Base-by-base conservation (phyloP, 1,140 invertebrate species). In the Pseudachorutes palmiensis region DNA sequence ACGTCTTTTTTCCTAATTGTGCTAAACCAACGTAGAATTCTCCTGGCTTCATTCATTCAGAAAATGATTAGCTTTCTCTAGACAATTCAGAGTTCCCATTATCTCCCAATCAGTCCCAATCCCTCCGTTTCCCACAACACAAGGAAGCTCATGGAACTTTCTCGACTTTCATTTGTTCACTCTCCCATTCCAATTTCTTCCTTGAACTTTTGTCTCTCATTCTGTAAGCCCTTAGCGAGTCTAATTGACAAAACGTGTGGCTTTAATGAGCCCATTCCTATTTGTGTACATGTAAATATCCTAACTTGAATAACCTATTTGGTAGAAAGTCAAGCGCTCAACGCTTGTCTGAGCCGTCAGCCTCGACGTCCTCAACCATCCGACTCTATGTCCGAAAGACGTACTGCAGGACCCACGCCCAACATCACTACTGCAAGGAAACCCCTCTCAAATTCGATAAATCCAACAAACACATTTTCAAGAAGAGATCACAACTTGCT, bases 281-380 rank as follows among this genome's bases (percentile, higher is more conserved):
- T 5, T 58, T 45, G 9, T n/a, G n/a, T n/a, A n/a, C 45, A 48
- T 14, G n/a, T 48, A n/a, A 14, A 14, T 14, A 45, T 57, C 24
- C 51, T 14, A 57, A 57, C 14, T 26, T 24, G 26, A 57, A n/a
- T 19, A 49, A 28, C 33, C 31, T 69, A 61, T 69, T 70, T 66
- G 64, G 62, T 67, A 70, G 69, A 59, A 66, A 70, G 69, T 70
- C 69, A 61, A 55, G 51, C 24, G 24, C 51, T 55, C 51, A 55
- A 24, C 69, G 41, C 65, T 48, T 70, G 49, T 70, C 65, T 70
- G 69, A 70, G 65, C 65, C 65, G 61, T 64, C 65, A 28, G 32
- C 32, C 48, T 70, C 69, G 29, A 67, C 65, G n/a, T 70, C 69
- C 16, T 70, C 69, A 24, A 60, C 62, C 69, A 36, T 67, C 45